These are phyloP conservation scores for Paramormyrops hopkinsi DNA, from an alignment of 2,797 vertebrate genomes.

Conservation along the genomic window DNA sequence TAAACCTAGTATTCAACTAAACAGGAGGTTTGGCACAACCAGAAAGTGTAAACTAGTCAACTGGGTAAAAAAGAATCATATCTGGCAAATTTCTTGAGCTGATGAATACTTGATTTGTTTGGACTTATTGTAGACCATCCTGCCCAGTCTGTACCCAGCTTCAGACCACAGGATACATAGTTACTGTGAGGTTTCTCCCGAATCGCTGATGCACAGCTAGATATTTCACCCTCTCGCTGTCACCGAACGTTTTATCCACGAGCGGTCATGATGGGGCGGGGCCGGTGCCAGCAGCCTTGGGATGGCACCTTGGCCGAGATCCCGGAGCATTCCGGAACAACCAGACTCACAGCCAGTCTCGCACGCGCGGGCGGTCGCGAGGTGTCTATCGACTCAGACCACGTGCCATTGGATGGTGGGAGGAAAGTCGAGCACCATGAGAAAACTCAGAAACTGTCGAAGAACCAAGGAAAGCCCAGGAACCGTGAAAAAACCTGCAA, in stretches of 20 bases:
- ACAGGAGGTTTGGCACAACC: background rate
- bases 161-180: background rate
- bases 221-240: background rate
- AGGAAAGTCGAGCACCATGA: background rate
- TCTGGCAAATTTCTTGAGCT: background rate
- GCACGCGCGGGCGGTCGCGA: conserved; percentile 37
- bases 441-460: background rate
- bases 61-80: background rate
- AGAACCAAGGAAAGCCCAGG: background rate
- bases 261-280: background rate
- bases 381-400: conserved; percentile 1
- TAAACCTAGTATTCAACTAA: background rate
- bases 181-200: background rate
- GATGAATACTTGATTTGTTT: background rate
- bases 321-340: background rate
- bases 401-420: background rate
- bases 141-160: background rate
- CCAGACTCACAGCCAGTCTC: background rate
- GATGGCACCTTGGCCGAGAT: background rate
- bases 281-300: background rate
- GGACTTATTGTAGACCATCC: background rate
- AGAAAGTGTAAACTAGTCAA: background rate
- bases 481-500: background rate
- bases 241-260: background rate
- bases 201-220: background rate